Base-by-base conservation (phyloP, 2,797 vertebrate species). In the Jordanella pulchra region DNA sequence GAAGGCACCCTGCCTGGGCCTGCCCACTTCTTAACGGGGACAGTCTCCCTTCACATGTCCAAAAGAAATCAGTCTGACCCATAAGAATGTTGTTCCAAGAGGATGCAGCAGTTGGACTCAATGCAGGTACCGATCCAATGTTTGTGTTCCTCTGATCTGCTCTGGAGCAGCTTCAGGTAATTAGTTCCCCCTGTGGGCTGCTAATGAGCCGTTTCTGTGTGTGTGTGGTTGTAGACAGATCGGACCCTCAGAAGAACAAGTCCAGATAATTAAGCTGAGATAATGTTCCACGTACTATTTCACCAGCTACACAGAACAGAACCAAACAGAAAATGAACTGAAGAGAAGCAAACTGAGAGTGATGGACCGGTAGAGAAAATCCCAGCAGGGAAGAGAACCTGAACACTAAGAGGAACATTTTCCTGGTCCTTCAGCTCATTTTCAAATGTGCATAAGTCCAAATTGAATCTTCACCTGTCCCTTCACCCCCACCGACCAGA, bases 131-230 rank as follows among this genome's bases (percentile, higher is more conserved):
- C 28, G 6, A 67, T 82, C 80, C 60, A 45, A 76, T 81, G 82
- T 89, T 89, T 85, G 68, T 82, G 77, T 86, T 88, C 48, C 82
- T 87, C 85, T 82, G 77, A 42, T 72, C 83, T 72, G 81, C 84
- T 87, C 83, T 87, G 85, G 74, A 88, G 78, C 86, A 87, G 87
- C 82, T 87, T 88, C 86, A 78, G 77, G 81, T 92, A 93, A 94
- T 94, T 93, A 93, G 89, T 91, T 92, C 88, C 89, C 87, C 86
- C 86, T 80, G 87, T 88, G 90, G 90, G 93, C 87, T 70, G 83
- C 82, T 94, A 93, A 93, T 90, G 91, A 92, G 88, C 85, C 79
- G 72, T 79, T 75, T 39, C 44, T 73, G 68, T 42, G 55, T 79
- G 55, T 71, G 56, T 0, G 27, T 56, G 13, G 4, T 66, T 73